Base-by-base conservation (phyloP, 2,888 invertebrate genomes). In the Eretmocerus hayati region DNA sequence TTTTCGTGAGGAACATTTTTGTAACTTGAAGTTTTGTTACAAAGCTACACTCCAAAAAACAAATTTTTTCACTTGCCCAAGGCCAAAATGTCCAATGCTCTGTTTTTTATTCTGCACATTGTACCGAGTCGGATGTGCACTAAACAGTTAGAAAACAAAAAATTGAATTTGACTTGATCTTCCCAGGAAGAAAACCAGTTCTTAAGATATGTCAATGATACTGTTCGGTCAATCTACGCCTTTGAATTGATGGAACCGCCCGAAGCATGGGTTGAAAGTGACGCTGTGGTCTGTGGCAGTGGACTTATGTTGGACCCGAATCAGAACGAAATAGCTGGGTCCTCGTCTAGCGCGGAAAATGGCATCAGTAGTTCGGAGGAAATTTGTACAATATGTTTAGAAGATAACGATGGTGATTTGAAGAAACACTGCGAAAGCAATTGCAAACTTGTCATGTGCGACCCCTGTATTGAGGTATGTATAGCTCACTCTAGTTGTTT, bases 301-400 rank as follows among this genome's bases (percentile, higher is more conserved):
- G 13, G 53, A 37, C 18, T 48, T 23, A 2, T 37, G 2, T 11
- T 18, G 3, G 42, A 53, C 11, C 38, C 47, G 1, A 46, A 41
- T 5, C 48, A 48, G 30, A 52, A 37, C n/a, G 21, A 33, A 4
- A n/a, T 33, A 4, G 38, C 19, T 8, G 31, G 39, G 2, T 30
- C 45, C 5, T 16, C 18, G 8, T 11, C n/a, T 40, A 5, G 6
- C 19, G 3, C 16, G 18, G 15, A n/a, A 16, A 5, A n/a, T 5
- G n/a, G 6, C 26, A 43, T 13, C 20, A 13, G 18, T 13, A 9
- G 15, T 22, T 32, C 43, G 1, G 59, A 57, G 37, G 63, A 62
- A 13, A 58, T 60, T 3, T 81, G 81, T 64, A 76, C 74, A 36
- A 81, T 81, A 54, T 82, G 81, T 57, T 67, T 81, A 38, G 81